Percentiles rank a stretch among this genome's conserved stretches.
phyloP scores from a whole-genome alignment of 1,140 invertebrate genomes.

The Pteromalus puparum region DNA sequence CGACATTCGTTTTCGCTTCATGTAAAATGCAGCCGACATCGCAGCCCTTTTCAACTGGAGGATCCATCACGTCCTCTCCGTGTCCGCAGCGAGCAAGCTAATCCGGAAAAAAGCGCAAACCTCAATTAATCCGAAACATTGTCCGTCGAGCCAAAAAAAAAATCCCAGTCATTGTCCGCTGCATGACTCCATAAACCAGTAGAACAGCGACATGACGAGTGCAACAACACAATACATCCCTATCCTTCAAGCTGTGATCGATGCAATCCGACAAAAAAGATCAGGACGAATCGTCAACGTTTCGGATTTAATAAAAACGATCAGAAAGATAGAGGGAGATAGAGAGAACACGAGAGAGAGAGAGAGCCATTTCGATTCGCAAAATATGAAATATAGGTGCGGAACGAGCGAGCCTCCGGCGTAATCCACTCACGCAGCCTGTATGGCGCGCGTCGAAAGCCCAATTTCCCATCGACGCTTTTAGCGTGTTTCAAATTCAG shows the following conservation, averaged over 20 bases:
- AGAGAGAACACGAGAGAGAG: background rate
- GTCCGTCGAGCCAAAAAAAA: background rate
- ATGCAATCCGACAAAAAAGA: slow-evolving; percentile 4
- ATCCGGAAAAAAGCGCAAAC: slow-evolving; percentile 8
- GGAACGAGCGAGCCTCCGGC: background rate
- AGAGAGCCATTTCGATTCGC: slow-evolving; percentile 35
- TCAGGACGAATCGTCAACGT: slow-evolving; percentile 1
- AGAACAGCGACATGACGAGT: background rate
- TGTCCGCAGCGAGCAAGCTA: background rate
- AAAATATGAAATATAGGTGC: slow-evolving; percentile 46
- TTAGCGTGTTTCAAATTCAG: slow-evolving; percentile 50
- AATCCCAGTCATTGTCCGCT: background rate
- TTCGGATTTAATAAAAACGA: slow-evolving; percentile 44
- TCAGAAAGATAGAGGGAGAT: too few species aligned
- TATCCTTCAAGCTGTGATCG: slow-evolving; percentile 18
- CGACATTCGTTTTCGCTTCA: background rate
- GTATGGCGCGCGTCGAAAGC: slow-evolving; percentile 35
- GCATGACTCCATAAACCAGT: slow-evolving; percentile 6
- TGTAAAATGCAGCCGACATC: background rate
- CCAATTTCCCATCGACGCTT: slow-evolving; percentile 51
- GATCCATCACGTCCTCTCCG: background rate
- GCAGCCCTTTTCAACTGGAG: background rate
- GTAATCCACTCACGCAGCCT: slow-evolving; percentile 43
- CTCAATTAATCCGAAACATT: slow-evolving; percentile 24
- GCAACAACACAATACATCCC: background rate